Evolutionary conservation across 2,888 invertebrate genomes (phyloP), one percentile per base, ranked within the genome.

Genomic region (Alloscopus bannaensis): DNA sequence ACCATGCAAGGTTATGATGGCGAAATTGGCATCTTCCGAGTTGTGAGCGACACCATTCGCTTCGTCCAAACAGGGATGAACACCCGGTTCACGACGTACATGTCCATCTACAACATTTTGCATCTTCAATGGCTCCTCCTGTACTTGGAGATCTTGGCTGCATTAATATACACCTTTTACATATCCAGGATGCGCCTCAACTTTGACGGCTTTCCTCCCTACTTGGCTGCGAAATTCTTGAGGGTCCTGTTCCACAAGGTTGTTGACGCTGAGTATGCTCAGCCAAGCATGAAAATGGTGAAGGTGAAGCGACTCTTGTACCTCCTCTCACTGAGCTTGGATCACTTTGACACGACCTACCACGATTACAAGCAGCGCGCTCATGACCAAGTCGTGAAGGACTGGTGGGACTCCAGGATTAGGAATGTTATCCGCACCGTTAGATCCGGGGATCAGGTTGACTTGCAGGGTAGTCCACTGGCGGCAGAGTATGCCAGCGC

Each of bases 51-150:
- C n/a, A n/a, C n/a, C n/a, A n/a, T n/a, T n/a, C n/a, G n/a, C n/a
- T n/a, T n/a, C n/a, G n/a, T n/a, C n/a, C n/a, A n/a, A n/a, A n/a
- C n/a, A n/a, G n/a, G n/a, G n/a, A n/a, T n/a, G n/a, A n/a, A n/a
- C n/a, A n/a, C n/a, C n/a, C n/a, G n/a, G n/a, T 31, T 6, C 20
- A 8, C 31, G 36, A 31, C 1, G 16, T 16, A 22, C 16, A 16
- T n/a, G 3, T 29, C 22, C 11, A 8, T 50, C 29, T 50, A 29
- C 24, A 71, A 26, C 26, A 22, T 24, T 18, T 11, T 59, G 0
- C 52, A 72, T 24, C 18, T 64, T 0, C 71, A 72, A n/a, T 72
- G 71, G 71, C 11, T 64, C 0, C 18, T 62, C 4, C 52, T 62
- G n/a, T 72, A 52, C 28, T 3, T 26, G 11, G 26, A 72, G 13